Conservation (phyloP, 2,888 invertebrate species). For the Apamea monoglypha region DNA sequence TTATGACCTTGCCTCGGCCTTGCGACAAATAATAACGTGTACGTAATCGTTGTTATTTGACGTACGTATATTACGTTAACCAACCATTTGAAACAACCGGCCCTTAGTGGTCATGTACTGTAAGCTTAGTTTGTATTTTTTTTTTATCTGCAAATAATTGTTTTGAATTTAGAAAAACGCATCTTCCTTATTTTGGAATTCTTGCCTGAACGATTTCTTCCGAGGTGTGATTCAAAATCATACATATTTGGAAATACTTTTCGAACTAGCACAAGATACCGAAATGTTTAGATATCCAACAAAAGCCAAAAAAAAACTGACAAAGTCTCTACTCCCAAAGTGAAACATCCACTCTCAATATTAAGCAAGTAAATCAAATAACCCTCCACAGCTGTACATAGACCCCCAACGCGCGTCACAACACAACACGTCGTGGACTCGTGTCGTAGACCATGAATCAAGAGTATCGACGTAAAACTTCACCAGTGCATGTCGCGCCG, state of each 20-base stretch:
- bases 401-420: neutral
- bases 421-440: neutral
- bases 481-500: constrained; percentile 18
- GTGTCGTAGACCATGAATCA: neutral
- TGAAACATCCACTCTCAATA: neutral
- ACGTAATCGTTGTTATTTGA: too few species aligned
- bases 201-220: neutral
- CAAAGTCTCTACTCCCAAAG: too few species aligned
- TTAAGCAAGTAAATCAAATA: neutral
- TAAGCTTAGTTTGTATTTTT: neutral
- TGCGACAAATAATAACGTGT: too few species aligned
- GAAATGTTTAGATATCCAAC: neutral
- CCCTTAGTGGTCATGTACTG: neutral
- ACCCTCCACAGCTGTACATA: neutral
- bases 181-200: neutral
- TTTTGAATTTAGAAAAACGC: neutral
- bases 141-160: too few species aligned
- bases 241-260: neutral
- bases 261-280: neutral
- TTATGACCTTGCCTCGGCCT: too few species aligned
- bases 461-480: constrained; percentile 34
- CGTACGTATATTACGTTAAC: too few species aligned
- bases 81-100: too few species aligned
- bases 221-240: neutral
- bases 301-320: neutral